phyloP scores from a whole-genome alignment of 1,140 invertebrate species.

The Pinna nobilis region DNA sequence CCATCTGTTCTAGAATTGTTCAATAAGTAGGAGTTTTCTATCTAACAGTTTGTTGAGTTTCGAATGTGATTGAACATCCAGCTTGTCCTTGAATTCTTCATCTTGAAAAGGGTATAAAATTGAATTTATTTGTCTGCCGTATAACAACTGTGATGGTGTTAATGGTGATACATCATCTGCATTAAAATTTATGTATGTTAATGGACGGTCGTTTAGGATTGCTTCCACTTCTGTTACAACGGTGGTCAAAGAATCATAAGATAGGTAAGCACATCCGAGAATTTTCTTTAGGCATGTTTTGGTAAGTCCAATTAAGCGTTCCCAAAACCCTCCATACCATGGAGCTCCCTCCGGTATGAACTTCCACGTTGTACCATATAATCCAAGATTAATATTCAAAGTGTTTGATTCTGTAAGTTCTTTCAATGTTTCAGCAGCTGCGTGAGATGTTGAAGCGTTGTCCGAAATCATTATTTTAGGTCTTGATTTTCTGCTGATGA shows the following conservation, averaged over 20 bases:
- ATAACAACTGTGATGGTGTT: slow-evolving; percentile 22
- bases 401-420: neutral
- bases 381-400: neutral
- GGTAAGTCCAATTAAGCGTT: slow-evolving; percentile 11
- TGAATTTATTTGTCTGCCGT: slow-evolving; percentile 4
- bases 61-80: neutral
- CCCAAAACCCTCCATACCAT: slow-evolving; percentile 27
- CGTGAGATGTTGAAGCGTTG: slow-evolving; percentile 27
- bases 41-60: neutral
- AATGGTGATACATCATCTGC: slow-evolving; percentile 3
- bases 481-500: slow-evolving; percentile 22
- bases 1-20: slow-evolving; percentile 14
- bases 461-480: slow-evolving; percentile 29
- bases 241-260: neutral
- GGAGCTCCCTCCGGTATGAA: slow-evolving; percentile 22
- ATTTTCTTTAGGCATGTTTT: slow-evolving; percentile 21
- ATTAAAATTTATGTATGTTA: slow-evolving; percentile 2
- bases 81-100: neutral
- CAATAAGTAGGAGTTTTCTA: slow-evolving; percentile 1
- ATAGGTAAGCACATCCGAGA: slow-evolving; percentile 8
- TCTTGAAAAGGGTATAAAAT: neutral
- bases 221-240: slow-evolving; percentile 17
- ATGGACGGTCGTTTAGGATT: slow-evolving; percentile 14
- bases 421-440: slow-evolving; percentile 12
- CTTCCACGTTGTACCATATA: slow-evolving; percentile 9